Base-by-base conservation (phyloP, 2,888 invertebrate species). In the Drosophila suboccidentalis region DNA sequence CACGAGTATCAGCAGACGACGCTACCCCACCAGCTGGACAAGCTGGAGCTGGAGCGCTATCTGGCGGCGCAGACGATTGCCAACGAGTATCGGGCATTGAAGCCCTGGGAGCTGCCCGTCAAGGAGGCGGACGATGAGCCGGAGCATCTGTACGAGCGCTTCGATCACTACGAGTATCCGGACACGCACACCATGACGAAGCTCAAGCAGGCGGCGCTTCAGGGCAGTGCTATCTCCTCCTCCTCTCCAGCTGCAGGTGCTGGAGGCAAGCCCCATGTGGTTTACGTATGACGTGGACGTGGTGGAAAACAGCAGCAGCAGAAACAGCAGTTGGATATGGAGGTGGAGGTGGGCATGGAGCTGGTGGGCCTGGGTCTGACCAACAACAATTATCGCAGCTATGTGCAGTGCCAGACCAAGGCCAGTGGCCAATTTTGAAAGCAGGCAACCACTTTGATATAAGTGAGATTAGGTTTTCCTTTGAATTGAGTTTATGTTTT, bases 221-320 rank as follows among this genome's bases (percentile, higher is more conserved):
- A 80, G 17, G 55, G 73, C 46, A 64, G 22, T 39, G 59, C 61
- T 4, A 58, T 54, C 5, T 0, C 44, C 0, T 53, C 67, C 29
- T 29, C 67, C 29, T 29, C 67, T 13, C 49, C 47, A 2, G 71
- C 59, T 8, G 50, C 51, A 3, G 71, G 55, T 9, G 75, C 63
- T 36, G 71, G 74, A 26, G 72, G 65, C 59, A 91, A 91, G 57
- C 91, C 91, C 9, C 91, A 91, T 58, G 89, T 91, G 51, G 91
- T 91, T 66, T 91, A 91, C 80, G 94, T 94, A 91, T 94, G 94
- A 93, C 92, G 93, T 86, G 92, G 91, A 90, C 91, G 89, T 82
- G 86, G 78, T 60, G 26, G 26, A 53, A 19, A 76, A n/a, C 49
- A 44, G 2, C 55, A 68, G 55, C 50, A 47, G 32, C 9, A 55